Evolutionary conservation across 1,140 invertebrate species (phyloP).

Genomic region (Drosophila littoralis): DNA sequence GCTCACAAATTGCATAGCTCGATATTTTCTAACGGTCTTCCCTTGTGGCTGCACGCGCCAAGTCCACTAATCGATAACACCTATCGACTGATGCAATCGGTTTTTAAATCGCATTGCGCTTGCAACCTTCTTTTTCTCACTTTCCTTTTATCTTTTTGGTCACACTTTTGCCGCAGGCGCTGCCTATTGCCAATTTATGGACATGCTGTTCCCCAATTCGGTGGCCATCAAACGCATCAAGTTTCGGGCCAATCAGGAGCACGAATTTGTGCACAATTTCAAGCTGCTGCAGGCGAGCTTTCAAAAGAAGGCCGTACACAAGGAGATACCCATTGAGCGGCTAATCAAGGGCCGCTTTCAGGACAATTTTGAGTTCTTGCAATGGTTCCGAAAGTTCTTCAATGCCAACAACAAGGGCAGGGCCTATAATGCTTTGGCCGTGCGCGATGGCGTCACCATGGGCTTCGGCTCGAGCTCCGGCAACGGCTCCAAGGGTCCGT

Average conservation of each 20-base stretch:
- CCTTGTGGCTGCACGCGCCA: too few species aligned
- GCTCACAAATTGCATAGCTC: too few species aligned
- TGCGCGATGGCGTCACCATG: constrained; percentile 22
- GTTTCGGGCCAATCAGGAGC: constrained; percentile 98
- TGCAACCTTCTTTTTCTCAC: too few species aligned
- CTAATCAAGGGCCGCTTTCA: constrained; percentile 96
- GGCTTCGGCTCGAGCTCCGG: constrained; percentile 22
- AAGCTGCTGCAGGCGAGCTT: constrained; percentile 98
- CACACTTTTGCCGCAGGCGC: constrained; percentile 84
- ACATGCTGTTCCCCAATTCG: constrained; percentile 97
- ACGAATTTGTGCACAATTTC: constrained; percentile 99
- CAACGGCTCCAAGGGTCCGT: neutral
- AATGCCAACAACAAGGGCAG: constrained; percentile 90
- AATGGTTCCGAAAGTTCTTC: constrained; percentile 99
- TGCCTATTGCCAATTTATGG: constrained; percentile 99
- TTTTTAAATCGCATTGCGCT: too few species aligned
- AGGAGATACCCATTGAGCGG: constrained; percentile 91
- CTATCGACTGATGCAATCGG: too few species aligned
- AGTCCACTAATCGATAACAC: too few species aligned
- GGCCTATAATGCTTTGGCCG: constrained; percentile 16
- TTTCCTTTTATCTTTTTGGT: too few species aligned
- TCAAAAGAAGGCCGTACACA: constrained; percentile 98
- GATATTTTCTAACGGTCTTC: too few species aligned
- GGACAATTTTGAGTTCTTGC: constrained; percentile 99
- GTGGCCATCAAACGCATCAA: constrained; percentile 97